Evolutionary conservation across 2,797 vertebrate species (phyloP).

Genomic region (Myotis vivesi): DNA sequence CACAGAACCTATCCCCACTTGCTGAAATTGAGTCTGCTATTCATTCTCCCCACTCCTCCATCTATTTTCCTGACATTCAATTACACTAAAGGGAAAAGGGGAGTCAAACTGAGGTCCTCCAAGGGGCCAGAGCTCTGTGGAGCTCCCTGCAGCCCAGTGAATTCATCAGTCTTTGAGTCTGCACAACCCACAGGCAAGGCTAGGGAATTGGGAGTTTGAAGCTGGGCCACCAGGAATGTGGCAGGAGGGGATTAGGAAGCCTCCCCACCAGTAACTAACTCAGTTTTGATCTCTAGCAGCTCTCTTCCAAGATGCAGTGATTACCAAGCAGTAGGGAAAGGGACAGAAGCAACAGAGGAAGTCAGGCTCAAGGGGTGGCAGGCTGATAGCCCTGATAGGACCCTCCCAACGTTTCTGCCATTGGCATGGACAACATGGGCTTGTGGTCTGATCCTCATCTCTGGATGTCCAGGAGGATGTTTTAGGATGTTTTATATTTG

Average conservation of each 20-base stretch:
- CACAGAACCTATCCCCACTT: neutral
- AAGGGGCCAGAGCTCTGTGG: neutral
- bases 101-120: neutral
- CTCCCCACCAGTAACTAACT: neutral
- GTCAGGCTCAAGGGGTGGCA: neutral
- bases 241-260: neutral
- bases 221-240: neutral
- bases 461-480: neutral
- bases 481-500: neutral
- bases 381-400: neutral
- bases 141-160: neutral
- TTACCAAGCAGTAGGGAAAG: neutral
- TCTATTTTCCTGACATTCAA: slow-evolving; percentile 64
- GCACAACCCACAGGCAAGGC: neutral
- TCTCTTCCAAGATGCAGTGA: neutral
- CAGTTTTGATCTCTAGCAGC: neutral
- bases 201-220: neutral
- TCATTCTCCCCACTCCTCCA: neutral
- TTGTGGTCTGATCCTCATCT: neutral
- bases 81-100: slow-evolving; percentile 35
- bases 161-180: neutral
- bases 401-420: neutral
- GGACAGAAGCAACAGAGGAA: neutral
- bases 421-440: neutral
- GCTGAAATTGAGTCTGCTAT: neutral